A percentile compares a stretch with the other conserved stretches of the same genome.
Conservation (phyloP, 2,797 vertebrate genomes). For the Lithobates pipiens region DNA sequence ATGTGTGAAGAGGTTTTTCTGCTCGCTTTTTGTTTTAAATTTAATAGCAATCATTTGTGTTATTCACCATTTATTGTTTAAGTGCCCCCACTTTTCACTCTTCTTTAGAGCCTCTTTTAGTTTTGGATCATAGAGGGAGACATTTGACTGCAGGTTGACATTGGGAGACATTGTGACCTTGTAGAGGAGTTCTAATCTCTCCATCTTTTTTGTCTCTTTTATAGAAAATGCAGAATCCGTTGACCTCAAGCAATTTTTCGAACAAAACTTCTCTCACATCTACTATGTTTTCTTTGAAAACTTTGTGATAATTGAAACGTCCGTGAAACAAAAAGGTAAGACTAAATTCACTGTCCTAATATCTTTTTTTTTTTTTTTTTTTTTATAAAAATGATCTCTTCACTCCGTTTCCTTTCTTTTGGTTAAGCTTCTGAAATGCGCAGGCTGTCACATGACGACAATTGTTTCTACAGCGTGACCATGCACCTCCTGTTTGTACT, state of each 20-base stretch:
- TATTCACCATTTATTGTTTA: not conserved
- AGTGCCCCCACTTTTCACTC: not conserved
- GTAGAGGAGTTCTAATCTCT: constrained; percentile 1
- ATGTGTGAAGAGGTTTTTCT: not conserved
- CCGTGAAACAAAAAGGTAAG: constrained; percentile 97
- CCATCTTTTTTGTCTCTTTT: constrained; percentile 33
- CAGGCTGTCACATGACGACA: not conserved
- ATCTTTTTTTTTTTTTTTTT: not conserved
- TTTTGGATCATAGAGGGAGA: not conserved
- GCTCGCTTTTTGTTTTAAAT: not conserved
- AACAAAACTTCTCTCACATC: constrained; percentile 96
- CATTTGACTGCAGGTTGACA: not conserved
- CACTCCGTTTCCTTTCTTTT: not conserved
- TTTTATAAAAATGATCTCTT: too few relatives aligned
- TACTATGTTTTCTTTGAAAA: constrained; percentile 99
- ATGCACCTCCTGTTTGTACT: too few relatives aligned
- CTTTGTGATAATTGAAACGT: constrained; percentile 96
- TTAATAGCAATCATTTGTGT: not conserved
- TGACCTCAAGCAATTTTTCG: constrained; percentile 98
- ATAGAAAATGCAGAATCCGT: constrained; percentile 93
- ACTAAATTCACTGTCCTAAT: not conserved
- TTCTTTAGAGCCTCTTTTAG: not conserved
- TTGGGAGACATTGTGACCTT: not conserved
- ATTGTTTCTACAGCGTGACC: not conserved
- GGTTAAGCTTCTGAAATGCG: not conserved